Evolutionary conservation across 2,797 vertebrate genomes (phyloP).

Genomic region (Lepidocolaptes lacrymiger): DNA sequence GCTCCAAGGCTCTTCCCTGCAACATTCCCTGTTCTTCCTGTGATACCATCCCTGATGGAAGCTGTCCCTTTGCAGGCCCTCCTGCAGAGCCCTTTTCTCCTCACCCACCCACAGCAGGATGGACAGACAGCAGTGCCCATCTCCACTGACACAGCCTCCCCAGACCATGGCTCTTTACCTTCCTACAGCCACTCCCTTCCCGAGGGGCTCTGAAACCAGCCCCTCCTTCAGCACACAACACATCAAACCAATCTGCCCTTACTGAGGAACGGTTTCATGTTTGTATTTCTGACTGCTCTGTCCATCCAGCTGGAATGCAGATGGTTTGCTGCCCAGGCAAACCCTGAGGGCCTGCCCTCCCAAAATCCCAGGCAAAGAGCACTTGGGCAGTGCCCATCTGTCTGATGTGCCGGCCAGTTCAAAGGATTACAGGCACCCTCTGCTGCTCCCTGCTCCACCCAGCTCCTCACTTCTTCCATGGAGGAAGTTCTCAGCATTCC

Average conservation of each 20-base stretch:
- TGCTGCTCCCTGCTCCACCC: not conserved
- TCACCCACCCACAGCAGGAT: not conserved
- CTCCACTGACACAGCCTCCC: not conserved
- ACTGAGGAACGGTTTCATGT: not conserved
- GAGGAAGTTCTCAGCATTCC: not conserved
- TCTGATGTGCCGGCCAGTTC: not conserved
- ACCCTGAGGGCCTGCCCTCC: not conserved
- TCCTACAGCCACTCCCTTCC: not conserved
- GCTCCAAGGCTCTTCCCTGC: not conserved
- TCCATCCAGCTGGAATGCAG: not conserved
- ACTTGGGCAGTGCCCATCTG: not conserved
- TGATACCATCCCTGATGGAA: not conserved
- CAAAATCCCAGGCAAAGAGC: not conserved
- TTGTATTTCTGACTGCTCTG: not conserved
- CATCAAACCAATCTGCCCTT: not conserved
- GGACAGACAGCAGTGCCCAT: not conserved
- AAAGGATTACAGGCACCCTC: not conserved
- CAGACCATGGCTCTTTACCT: fast-evolving
- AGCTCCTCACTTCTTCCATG: not conserved
- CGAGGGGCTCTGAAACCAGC: not conserved
- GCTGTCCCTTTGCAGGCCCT: not conserved
- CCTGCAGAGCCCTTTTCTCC: not conserved
- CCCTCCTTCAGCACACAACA: not conserved
- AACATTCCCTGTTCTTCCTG: not conserved
- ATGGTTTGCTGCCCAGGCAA: not conserved